Percentiles rank a stretch among this genome's conserved stretches.
phyloP scores from a whole-genome alignment of 2,113 vertebrate species.

The Calidris pugnax region DNA sequence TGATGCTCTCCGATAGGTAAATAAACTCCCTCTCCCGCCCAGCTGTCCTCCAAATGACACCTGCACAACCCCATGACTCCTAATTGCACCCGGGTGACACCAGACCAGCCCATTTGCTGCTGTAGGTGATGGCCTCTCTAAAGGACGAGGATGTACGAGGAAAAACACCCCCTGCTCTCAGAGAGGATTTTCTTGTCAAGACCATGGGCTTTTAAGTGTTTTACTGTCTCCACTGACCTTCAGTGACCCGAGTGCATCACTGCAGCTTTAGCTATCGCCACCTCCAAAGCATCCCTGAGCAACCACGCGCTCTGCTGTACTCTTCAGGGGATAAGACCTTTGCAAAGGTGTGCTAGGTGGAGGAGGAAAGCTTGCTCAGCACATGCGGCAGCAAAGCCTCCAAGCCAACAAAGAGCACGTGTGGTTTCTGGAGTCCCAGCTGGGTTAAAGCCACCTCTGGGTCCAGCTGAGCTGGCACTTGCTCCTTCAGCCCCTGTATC shows the following conservation, averaged over 20 bases:
- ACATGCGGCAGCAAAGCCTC: accelerated
- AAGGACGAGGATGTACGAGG: not conserved
- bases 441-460: not conserved
- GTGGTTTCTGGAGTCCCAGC: not conserved
- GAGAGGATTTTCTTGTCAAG: not conserved
- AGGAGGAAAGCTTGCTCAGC: not conserved
- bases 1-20: not conserved
- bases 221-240: not conserved
- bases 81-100: not conserved
- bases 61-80: not conserved
- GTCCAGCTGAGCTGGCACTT: not conserved
- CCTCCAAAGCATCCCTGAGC: not conserved
- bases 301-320: accelerated
- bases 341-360: accelerated
- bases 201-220: not conserved
- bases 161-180: not conserved
- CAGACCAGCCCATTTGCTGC: not conserved
- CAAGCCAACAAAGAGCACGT: not conserved
- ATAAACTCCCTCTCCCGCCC: not conserved
- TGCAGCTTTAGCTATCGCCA: not conserved
- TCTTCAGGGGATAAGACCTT: not conserved
- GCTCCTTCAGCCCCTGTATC: not conserved
- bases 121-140: not conserved
- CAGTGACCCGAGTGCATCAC: not conserved
- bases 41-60: not conserved